Evolutionary conservation across 92 coral and sea anemone species (phyloP), one percentile per base, ranked within the genome.

Genomic region (Epizoanthus ramosus): DNA sequence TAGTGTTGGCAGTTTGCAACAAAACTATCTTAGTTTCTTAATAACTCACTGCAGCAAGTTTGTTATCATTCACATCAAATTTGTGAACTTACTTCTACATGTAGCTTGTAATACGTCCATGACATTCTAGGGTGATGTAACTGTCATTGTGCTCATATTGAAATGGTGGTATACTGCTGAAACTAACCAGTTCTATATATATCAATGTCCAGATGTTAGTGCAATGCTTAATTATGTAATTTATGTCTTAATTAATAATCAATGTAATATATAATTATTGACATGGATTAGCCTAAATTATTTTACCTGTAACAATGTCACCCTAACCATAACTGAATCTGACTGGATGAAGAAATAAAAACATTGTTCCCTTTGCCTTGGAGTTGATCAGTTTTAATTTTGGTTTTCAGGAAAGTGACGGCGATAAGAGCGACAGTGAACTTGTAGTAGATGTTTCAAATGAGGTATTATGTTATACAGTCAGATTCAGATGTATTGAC

Each of bases 401-500:
- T 61, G 67, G 73, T 79, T 60, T 52, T 56, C 73, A 97, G 99
- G 99, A 97, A 71, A 97, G 99, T 83, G 99, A 97, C 57, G 97
- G 93, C 3, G 99, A 97, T 68, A 97, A 97, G 72, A 97, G 99
- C 71, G 99, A 97, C 80, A 94, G 97, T 24, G 99, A 97, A 72
- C 89, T 97, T 50, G 99, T 97, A 24, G 99, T 97, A 12, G 99
- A 97, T 85, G 98, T 93, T 57, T 92, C 95, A 37, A 92, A 92
- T 85, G 96, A 92, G 88, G 95, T 92, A 83, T 45, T 59, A 31
- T 31, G 14, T 22, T n/a, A 18, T 22, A 17, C 39, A 23, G 59
- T 52, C 52, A 52, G 50, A 57, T 23, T 52, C 81, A 67, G 72
- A 50, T 10, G 7, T 50, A 50, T 50, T 50, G 13, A 50, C 72